Base-by-base conservation (phyloP, 2,113 vertebrate genomes). In the Connochaetes taurinus region DNA sequence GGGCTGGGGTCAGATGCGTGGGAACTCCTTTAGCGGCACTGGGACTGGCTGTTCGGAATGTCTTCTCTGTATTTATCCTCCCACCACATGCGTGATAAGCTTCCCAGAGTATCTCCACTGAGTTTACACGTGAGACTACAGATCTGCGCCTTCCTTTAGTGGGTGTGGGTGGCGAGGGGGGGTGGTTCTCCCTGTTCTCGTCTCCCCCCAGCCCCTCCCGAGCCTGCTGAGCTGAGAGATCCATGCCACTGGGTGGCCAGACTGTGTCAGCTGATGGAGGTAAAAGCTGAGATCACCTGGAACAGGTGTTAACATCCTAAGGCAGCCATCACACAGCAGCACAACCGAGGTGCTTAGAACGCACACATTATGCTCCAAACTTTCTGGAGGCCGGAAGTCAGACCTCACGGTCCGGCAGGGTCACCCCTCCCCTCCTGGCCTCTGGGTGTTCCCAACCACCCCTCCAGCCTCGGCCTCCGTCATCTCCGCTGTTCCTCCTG, bases 401-500 rank as follows among this genome's bases (percentile, higher is more conserved):
- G 76, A 89, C 64, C 50, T 58, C 29, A 31, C 7, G 12, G 11
- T 47, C 12, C 2, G 5, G 4, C 36, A 50, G 17, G 21, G 58
- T 2, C 19, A 40, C 31, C 2, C 27, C n/a, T 10, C 33, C n/a
- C 7, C 40, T 82, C 71, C 27, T 2, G 7, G 50, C 36, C 60
- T 47, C 74, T 31, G 43, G 74, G 4, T 78, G 27, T 5, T 78
- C 74, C 14, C 43, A 7, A 7, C 14, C 74, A 45, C 27, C 27
- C 43, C 74, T 78, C 76, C 92, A 31, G 8, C 86, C 19, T 80
- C 4, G 4, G 8, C 45, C 45, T 87, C n/a, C 4, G 2, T 19
- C 16, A 11, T 80, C 55, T 62, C 6, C 17, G 13, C 0, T 13
- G 17, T 40, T 62, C 17, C 43, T 21, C 9, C 17, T 7, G 0